Base-by-base conservation (phyloP, 2,797 vertebrate species). In the Dipus sagitta region DNA sequence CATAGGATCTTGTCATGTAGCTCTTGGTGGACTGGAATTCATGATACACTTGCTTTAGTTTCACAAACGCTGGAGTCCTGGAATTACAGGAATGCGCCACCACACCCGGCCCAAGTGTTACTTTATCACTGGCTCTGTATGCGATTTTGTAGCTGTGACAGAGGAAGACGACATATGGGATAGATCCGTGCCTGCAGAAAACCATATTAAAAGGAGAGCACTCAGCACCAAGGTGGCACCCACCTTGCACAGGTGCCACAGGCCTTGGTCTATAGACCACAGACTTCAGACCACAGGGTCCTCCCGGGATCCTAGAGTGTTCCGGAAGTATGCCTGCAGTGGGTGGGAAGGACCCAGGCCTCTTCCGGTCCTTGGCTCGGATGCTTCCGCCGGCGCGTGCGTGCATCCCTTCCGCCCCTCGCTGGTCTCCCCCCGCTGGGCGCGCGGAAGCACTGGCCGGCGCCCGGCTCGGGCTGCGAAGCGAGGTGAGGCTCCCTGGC, bases 251-350 rank as follows among this genome's bases (percentile, higher is more conserved):
- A 18, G 18, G 47, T 21, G 12, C 18, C 38, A 11, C 58, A 14
- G 26, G 14, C 34, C 52, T 52, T 12, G 52, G 52, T 52, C 52
- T n/a, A n/a, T n/a, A n/a, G n/a, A n/a, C n/a, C 13, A 17, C 54
- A 1, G 0, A 5, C 30, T 1, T 23, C 21, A 21, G 6, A 30
- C 23, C 5, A 32, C 62, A 4, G n/a, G 0, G 52, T 2, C 20
- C 85, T 32, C 52, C 15, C 0, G 28, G 17, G 20, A 47, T 52
- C 77, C 78, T 68, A 13, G 65, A 34, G 62, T 2, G 78, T 52
- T 17, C 71, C 71, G 92, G 85, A 93, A 76, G 78, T 76, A 4
- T 0, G 11, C 21, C n/a, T n/a, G 11, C 75, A 23, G 86, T 42
- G 62, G 2, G 54, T 17, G 71, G 6, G 54, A 18, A 24, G 71